Conservation (phyloP, 1,140 invertebrate species). For the Zaprionus camerounensis region DNA sequence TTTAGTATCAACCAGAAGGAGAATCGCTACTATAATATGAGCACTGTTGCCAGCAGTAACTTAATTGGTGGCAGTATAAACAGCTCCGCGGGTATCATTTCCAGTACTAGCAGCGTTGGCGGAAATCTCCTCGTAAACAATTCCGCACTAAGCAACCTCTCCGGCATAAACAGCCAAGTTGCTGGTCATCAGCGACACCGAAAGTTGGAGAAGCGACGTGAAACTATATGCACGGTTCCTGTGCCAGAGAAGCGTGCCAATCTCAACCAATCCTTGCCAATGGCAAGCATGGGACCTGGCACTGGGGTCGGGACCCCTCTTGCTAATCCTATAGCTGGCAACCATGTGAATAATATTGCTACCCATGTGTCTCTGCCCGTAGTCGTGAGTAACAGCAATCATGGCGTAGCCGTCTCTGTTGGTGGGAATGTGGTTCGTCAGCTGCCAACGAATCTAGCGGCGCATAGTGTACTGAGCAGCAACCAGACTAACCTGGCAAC, state of each 20-base stretch:
- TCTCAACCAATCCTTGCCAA: constrained; percentile 62
- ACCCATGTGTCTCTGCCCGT: constrained; percentile 50
- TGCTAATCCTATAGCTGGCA: constrained; percentile 21
- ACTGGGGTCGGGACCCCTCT: background rate
- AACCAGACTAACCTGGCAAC: constrained; percentile 28
- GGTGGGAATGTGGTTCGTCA: constrained; percentile 55
- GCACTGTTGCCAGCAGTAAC: constrained; percentile 15
- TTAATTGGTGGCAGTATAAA: constrained; percentile 28
- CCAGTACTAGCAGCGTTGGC: constrained; percentile 19
- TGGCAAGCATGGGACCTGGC: background rate
- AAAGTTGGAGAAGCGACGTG: constrained; percentile 86
- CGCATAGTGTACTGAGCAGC: constrained; percentile 37
- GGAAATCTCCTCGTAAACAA: constrained; percentile 12
- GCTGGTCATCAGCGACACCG: constrained; percentile 57
- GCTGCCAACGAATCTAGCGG: constrained; percentile 45
- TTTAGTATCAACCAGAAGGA: constrained; percentile 85
- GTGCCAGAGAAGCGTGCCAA: constrained; percentile 84
- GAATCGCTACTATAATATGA: constrained; percentile 85
- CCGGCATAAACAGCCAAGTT: constrained; percentile 11
- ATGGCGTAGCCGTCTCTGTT: constrained; percentile 16
- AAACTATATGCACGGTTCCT: constrained; percentile 85
- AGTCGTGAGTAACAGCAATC: constrained; percentile 2
- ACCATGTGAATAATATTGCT: constrained; percentile 33
- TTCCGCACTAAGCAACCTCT: constrained; percentile 9
- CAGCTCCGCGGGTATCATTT: constrained; percentile 38